Evolutionary conservation across 2,113 vertebrate species (phyloP).

Genomic region (Pteropus alecto): DNA sequence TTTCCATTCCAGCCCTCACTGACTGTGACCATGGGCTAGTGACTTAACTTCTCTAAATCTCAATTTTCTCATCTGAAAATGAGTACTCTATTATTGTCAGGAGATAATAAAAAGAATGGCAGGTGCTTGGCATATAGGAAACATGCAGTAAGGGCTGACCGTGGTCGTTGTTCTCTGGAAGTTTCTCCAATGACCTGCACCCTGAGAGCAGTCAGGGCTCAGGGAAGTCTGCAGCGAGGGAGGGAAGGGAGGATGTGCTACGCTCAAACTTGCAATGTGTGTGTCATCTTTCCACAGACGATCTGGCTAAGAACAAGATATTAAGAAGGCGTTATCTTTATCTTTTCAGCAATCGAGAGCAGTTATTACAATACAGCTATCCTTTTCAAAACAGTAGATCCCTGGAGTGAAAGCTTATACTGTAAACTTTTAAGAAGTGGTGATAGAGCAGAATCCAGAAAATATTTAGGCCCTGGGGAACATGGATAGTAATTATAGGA

Average conservation of each 20-base stretch:
- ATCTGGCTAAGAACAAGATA: neutral
- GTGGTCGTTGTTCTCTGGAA: neutral
- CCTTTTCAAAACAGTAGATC: neutral
- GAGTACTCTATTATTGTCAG: neutral
- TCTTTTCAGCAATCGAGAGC: neutral
- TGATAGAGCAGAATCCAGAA: neutral
- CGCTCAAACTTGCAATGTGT: neutral
- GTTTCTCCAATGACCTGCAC: neutral
- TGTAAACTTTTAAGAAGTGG: neutral
- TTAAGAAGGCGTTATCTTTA: neutral
- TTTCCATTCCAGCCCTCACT: neutral
- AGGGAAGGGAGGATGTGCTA: neutral
- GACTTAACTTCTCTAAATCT: neutral
- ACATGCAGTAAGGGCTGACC: neutral
- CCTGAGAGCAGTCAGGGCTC: neutral
- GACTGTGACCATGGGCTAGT: neutral
- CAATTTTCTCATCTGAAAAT: neutral
- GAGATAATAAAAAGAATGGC: neutral
- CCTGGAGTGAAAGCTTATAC: neutral
- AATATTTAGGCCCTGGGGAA: neutral
- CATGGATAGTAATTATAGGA: neutral
- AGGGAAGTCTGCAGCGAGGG: neutral
- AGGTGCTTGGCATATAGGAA: neutral
- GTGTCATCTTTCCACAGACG: neutral
- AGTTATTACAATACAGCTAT: neutral